Conservation (phyloP, 2,888 invertebrate species). For the Lasioglossum morio region DNA sequence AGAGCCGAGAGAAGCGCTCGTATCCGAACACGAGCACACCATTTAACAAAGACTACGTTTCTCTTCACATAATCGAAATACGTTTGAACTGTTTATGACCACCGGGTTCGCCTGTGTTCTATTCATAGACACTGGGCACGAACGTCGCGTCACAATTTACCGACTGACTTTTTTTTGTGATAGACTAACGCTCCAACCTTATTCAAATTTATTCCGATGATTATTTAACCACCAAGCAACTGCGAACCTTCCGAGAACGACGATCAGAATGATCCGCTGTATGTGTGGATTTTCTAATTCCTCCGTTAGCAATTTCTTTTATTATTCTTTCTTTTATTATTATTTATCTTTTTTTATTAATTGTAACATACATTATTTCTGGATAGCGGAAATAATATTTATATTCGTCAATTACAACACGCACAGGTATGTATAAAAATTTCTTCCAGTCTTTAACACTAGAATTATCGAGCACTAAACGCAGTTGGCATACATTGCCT, state of each 20-base stretch:
- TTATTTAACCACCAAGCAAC: not conserved
- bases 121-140: not conserved
- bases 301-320: not conserved
- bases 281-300: not conserved
- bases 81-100: constrained; percentile 22
- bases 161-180: not conserved
- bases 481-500: too few relatives aligned
- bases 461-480: too few relatives aligned
- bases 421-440: too few relatives aligned
- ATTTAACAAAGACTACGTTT: constrained; percentile 13
- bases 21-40: not conserved
- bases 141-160: not conserved
- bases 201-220: constrained; percentile 2
- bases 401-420: too few relatives aligned
- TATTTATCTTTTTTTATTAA: too few relatives aligned
- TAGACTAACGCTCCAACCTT: not conserved
- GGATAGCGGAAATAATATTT: too few relatives aligned
- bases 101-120: not conserved
- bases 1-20: constrained; percentile 10
- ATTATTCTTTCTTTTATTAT: too few relatives aligned
- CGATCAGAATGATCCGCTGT: not conserved
- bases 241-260: not conserved
- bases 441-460: too few relatives aligned
- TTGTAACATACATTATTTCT: too few relatives aligned
- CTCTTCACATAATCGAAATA: not conserved